These are phyloP conservation scores for Cranoglanis bouderius DNA, from an alignment of 2,113 vertebrate genomes.

Conservation along the genomic window DNA sequence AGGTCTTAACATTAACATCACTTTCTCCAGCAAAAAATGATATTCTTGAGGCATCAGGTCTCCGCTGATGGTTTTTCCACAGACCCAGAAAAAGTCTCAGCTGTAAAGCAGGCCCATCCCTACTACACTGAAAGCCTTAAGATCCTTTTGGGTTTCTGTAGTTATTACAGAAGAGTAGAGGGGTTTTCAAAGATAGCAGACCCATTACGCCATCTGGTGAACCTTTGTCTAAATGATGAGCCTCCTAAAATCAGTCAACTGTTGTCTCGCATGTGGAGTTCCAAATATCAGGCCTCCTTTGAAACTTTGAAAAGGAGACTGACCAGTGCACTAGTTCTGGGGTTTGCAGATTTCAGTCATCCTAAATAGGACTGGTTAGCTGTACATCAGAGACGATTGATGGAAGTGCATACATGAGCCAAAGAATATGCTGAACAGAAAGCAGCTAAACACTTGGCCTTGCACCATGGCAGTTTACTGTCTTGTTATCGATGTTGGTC, in stretches of 20 bases:
- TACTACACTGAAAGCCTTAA: too few species aligned
- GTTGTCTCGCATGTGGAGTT: too few species aligned
- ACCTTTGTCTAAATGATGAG: too few species aligned
- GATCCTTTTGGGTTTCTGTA: too few species aligned
- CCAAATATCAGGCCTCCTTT: not conserved
- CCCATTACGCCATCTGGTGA: too few species aligned
- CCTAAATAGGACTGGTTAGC: not conserved
- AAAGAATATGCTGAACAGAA: conserved; percentile 29
- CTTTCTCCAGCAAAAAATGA: too few species aligned
- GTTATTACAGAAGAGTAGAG: too few species aligned
- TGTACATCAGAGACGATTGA: not conserved
- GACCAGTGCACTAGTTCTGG: not conserved
- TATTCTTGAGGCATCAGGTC: too few species aligned
- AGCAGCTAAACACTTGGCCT: not conserved
- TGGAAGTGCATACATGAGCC: not conserved
- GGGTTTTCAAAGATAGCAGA: too few species aligned
- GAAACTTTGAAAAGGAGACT: not conserved
- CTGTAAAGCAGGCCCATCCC: not conserved
- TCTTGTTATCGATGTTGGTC: not conserved
- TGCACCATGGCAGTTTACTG: not conserved
- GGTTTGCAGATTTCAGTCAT: not conserved
- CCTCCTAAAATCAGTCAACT: too few species aligned
- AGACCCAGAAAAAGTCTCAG: not conserved
- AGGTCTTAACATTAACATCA: too few species aligned
- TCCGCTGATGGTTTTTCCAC: not conserved